Evolutionary conservation across 1,140 invertebrate species (phyloP).

Genomic region (Mercenaria mercenaria): DNA sequence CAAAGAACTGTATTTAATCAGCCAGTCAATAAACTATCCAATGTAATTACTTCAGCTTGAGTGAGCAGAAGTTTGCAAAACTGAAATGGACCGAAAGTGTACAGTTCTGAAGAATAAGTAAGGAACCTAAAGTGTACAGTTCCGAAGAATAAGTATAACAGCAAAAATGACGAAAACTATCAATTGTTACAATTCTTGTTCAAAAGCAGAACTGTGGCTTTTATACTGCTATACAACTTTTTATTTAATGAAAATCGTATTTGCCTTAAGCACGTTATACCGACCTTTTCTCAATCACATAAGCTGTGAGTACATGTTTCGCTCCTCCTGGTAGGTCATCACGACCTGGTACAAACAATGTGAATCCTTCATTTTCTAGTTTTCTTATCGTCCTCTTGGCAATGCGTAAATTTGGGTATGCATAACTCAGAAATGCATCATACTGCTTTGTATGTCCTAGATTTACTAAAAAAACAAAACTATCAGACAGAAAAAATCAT

Average conservation of each 20-base stretch:
- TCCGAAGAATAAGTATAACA: too few species aligned
- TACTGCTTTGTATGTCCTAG: slow-evolving; percentile 71
- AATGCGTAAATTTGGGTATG: slow-evolving; percentile 79
- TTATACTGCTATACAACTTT: too few species aligned
- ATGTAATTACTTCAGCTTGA: not conserved
- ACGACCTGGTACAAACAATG: slow-evolving; percentile 83
- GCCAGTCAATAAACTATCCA: too few species aligned
- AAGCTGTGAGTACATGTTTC: slow-evolving; percentile 81
- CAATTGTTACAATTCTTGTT: too few species aligned
- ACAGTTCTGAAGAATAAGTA: not conserved
- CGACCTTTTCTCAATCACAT: slow-evolving; percentile 84
- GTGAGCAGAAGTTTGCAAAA: too few species aligned
- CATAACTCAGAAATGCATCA: slow-evolving; percentile 86
- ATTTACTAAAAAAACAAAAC: not conserved
- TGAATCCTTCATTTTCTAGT: slow-evolving; percentile 81
- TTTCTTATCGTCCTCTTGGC: slow-evolving; percentile 80
- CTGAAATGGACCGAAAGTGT: not conserved
- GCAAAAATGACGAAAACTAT: too few species aligned
- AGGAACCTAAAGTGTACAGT: too few species aligned
- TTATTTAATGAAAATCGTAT: too few species aligned
- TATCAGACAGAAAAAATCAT: too few species aligned
- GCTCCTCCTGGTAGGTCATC: slow-evolving; percentile 83
- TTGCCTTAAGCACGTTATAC: too few species aligned
- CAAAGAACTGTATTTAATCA: too few species aligned
- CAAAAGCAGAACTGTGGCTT: too few species aligned